Conservation (phyloP, 1,140 invertebrate genomes). For the Steinernema khuongi region DNA sequence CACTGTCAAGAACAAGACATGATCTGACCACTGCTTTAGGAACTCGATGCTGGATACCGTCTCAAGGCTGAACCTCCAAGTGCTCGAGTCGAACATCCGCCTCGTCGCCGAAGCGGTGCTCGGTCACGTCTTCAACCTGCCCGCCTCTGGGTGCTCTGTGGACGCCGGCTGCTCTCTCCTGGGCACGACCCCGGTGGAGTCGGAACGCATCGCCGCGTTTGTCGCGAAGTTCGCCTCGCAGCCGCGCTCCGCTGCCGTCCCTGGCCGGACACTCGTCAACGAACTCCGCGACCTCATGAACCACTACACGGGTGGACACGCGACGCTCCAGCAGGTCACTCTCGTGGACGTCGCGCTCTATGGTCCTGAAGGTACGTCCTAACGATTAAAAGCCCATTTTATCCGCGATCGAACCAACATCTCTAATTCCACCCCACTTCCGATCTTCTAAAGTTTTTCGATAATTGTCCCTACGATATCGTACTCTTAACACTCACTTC, state of each 20-base stretch:
- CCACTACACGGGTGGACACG: slow-evolving; percentile 26
- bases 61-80: slow-evolving; percentile 63
- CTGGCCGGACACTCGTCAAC: slow-evolving; percentile 22
- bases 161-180: slow-evolving; percentile 67
- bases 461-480: too few relatives aligned
- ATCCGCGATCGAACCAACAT: background rate
- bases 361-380: slow-evolving; percentile 32
- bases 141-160: slow-evolving; percentile 65
- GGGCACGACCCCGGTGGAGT: slow-evolving; percentile 9
- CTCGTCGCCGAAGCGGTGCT: slow-evolving; percentile 77
- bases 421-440: too few relatives aligned
- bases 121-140: slow-evolving; percentile 73
- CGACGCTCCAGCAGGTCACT: slow-evolving; percentile 26
- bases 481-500: slow-evolving; percentile 16
- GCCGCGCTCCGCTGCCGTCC: slow-evolving; percentile 35
- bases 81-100: slow-evolving; percentile 69
- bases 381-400: background rate
- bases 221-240: slow-evolving; percentile 37
- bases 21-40: slow-evolving; percentile 59
- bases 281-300: slow-evolving; percentile 37
- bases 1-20: too few relatives aligned
- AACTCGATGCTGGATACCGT: slow-evolving; percentile 61
- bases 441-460: too few relatives aligned
- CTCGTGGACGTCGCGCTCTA: slow-evolving; percentile 36
- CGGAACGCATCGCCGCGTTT: slow-evolving; percentile 14